Base-by-base conservation (phyloP, 2,888 invertebrate species). In the Tridacna crocea region DNA sequence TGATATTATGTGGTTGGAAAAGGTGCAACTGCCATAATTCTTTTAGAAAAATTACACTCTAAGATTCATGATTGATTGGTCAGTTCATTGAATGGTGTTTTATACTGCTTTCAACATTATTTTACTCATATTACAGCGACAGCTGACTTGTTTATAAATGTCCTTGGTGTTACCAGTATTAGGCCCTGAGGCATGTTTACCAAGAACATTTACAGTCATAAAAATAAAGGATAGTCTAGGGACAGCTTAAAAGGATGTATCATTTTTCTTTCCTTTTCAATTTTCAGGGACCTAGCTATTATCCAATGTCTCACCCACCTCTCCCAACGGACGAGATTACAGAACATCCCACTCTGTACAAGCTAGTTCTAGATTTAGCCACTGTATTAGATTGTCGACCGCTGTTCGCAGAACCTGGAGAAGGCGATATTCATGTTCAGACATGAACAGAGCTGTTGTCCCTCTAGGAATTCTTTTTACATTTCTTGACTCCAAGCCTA, bases 321-420 rank as follows among this genome's bases (percentile, higher is more conserved):
- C 95, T 99, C 88, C 98, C 98, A 36, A 97, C 98, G 91, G 96
- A 96, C 72, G 98, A 98, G 87, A 95, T 99, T 19, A 95, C 98
- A 81, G 98, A 98, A 90, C 97, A 98, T 93, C 97, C 97, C 11
- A 96, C 96, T 63, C 95, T 99, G 65, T 92, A 92, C 80, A 94
- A 94, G 85, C 87, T 97, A 88, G 96, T 98, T 76, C 95, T 98
- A 91, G 98, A 98, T 92, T 95, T 99, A 90, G 97, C 98, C 58
- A 95, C 96, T 79, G 96, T 97, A 90, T 95, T 99, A 85, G 98
- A 98, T 95, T 98, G 97, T 87, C 96, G 97, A 92, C 96, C 96
- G 83, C 96, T 96, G 92, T 96, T 97, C 93, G 95, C 96, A 90
- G 96, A 96, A 75, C 91, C 93, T 0, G 94, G 92, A 10, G 92